Conservation (phyloP, 1,140 invertebrate genomes). For the Olivierus martensii region DNA sequence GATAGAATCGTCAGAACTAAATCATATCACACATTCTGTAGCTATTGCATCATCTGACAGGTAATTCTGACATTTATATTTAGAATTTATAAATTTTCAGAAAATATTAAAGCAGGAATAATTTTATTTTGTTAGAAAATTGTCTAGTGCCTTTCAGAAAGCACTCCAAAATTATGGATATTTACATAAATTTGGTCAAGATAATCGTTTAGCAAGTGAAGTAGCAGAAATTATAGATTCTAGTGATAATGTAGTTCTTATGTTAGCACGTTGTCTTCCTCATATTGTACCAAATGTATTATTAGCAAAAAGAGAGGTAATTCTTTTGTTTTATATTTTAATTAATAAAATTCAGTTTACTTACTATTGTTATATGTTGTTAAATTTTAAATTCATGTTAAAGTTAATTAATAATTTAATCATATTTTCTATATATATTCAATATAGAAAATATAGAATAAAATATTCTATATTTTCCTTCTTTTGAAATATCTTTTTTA, state of each 20-base stretch:
- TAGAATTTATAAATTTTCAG: too few species aligned
- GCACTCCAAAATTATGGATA: slow-evolving; percentile 28
- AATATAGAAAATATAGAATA: too few species aligned
- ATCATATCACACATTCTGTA: too few species aligned
- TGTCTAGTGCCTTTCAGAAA: slow-evolving; percentile 39
- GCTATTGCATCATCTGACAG: too few species aligned
- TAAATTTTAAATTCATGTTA: neutral
- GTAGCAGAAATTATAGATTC: slow-evolving; percentile 26
- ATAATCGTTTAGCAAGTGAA: slow-evolving; percentile 31
- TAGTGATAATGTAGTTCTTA: slow-evolving; percentile 26
- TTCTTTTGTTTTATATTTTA: neutral
- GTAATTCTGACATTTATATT: too few species aligned
- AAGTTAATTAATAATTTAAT: too few species aligned
- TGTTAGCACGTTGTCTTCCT: slow-evolving; percentile 36
- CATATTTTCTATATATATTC: neutral
- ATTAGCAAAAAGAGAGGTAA: slow-evolving; percentile 46
- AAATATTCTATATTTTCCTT: too few species aligned
- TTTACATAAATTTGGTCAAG: slow-evolving; percentile 23
- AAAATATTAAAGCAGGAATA: too few species aligned
- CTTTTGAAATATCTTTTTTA: too few species aligned
- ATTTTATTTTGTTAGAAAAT: slow-evolving; percentile 18
- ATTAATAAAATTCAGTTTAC: neutral
- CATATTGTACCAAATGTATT: slow-evolving; percentile 53
- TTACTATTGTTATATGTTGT: neutral
- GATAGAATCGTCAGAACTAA: neutral